A percentile compares a stretch with the other conserved stretches of the same genome.
These are phyloP conservation scores for Myotis pilosus DNA, from an alignment of 2,797 vertebrate species.

Conservation along the genomic window DNA sequence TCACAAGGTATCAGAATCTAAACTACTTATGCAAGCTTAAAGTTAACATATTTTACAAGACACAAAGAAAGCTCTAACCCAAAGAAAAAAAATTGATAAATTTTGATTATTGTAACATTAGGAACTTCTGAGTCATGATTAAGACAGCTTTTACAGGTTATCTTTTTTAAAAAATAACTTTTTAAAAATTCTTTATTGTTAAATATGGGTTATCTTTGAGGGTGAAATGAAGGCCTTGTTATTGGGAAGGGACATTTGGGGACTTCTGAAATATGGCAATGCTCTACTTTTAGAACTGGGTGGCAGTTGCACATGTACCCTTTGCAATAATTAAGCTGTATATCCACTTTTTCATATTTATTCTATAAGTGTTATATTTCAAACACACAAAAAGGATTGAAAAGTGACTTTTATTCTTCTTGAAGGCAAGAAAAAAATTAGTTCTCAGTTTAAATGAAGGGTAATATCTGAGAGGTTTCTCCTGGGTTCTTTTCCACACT, in stretches of 20 bases:
- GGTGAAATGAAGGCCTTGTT: neutral
- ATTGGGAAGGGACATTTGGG: neutral
- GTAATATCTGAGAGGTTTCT: neutral
- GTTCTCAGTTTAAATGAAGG: constrained; percentile 5
- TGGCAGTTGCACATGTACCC: neutral
- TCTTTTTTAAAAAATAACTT: neutral
- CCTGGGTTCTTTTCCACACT: neutral
- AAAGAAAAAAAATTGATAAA: neutral
- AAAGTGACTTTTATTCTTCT: neutral
- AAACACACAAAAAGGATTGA: neutral
- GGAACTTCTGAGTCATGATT: neutral
- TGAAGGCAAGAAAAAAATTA: neutral
- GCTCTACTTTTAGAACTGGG: neutral
- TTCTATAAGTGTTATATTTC: neutral
- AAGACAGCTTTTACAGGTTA: neutral
- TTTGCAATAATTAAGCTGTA: neutral
- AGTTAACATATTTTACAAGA: neutral
- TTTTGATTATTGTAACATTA: constrained; percentile 14
- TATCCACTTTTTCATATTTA: neutral
- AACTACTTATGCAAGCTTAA: neutral
- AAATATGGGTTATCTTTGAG: neutral
- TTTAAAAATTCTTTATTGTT: too few species aligned
- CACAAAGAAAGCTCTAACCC: neutral
- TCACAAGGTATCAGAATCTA: neutral
- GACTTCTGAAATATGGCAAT: neutral